Percentiles rank a stretch among this genome's conserved stretches.
phyloP scores from a whole-genome alignment of 2,113 vertebrate species.

The Dasypus novemcinctus region DNA sequence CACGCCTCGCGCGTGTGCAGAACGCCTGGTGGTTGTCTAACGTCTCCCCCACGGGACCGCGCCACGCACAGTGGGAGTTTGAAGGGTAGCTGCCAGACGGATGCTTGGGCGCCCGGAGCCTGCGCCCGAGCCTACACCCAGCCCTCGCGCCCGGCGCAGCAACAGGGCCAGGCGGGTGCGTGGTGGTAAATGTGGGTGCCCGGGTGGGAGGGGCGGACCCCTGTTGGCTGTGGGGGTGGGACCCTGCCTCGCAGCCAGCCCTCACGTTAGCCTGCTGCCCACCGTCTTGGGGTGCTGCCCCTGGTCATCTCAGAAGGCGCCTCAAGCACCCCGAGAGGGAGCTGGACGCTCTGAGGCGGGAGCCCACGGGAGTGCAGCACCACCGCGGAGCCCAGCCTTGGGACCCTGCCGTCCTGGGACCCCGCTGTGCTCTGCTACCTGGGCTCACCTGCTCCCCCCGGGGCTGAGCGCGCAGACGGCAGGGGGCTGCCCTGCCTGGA shows the following conservation, averaged over 20 bases:
- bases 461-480: not conserved
- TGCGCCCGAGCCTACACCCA: not conserved
- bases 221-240: no score
- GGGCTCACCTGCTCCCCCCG: not conserved
- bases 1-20: fast-evolving
- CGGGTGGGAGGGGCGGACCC: not conserved
- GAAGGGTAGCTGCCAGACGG: not conserved
- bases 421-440: not conserved
- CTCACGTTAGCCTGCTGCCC: not conserved
- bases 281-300: not conserved
- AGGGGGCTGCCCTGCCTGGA: not conserved
- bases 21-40: not conserved
- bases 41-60: not conserved
- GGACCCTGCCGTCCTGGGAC: not conserved
- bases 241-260: not conserved
- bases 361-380: not conserved
- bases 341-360: not conserved
- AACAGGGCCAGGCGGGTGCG: no score
- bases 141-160: no score
- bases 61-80: not conserved
- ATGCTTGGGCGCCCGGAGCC: not conserved
- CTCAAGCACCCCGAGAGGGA: not conserved
- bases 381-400: not conserved
- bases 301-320: not conserved
- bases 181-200: no score